phyloP scores from a whole-genome alignment of 1,140 invertebrate genomes.

The Drosophila insularis region DNA sequence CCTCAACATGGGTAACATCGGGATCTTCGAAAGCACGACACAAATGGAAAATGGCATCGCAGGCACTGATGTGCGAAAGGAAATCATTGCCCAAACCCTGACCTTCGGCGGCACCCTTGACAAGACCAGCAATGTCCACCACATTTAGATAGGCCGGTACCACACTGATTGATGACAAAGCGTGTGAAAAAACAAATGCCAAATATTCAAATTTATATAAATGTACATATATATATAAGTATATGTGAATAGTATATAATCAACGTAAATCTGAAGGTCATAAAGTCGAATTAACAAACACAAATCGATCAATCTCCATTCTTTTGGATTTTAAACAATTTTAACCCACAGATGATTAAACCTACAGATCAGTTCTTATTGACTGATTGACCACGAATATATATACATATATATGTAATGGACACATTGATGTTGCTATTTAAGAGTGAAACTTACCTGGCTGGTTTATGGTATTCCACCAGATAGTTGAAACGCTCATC shows the following conservation, averaged over 20 bases:
- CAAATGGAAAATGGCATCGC: conserved; percentile 99
- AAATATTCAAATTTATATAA: background rate
- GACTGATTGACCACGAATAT: background rate
- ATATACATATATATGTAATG: background rate
- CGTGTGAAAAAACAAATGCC: background rate
- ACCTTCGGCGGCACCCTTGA: conserved; percentile 98
- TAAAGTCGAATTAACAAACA: background rate
- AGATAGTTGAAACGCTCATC: conserved; percentile 97
- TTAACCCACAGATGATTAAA: too few species aligned
- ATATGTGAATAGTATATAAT: background rate
- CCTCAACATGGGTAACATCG: conserved; percentile 98
- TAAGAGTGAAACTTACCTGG: conserved; percentile 87
- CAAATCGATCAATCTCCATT: too few species aligned
- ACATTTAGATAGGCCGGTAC: conserved; percentile 98
- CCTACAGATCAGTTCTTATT: background rate
- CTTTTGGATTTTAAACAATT: too few species aligned
- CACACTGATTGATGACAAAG: conserved; percentile 87
- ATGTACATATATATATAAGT: background rate
- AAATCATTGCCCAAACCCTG: conserved; percentile 99
- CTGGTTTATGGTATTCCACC: conserved; percentile 96
- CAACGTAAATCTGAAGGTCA: background rate
- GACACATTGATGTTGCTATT: background rate
- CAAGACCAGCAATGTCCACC: conserved; percentile 98
- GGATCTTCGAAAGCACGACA: conserved; percentile 98
- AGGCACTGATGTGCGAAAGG: conserved; percentile 98